Evolutionary conservation across 2,113 vertebrate genomes (phyloP).

Genomic region (Phalacrocorax carbo): DNA sequence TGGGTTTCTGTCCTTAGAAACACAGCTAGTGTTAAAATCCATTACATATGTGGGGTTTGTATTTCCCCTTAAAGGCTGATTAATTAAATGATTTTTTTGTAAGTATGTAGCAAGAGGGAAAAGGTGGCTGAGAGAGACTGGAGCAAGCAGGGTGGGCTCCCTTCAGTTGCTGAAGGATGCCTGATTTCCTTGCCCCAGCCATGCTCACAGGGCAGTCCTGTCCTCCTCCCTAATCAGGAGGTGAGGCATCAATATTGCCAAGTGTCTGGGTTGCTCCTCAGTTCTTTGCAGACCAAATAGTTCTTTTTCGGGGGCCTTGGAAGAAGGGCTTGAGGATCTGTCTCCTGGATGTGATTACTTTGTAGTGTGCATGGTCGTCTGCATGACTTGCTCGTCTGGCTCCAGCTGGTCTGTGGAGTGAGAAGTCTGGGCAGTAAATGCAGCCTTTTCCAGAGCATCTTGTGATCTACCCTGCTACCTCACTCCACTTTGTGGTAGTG

Average conservation of each 20-base stretch:
- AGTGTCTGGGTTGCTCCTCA: background rate
- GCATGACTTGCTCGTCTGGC: background rate
- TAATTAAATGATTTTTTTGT: slow-evolving; percentile 6
- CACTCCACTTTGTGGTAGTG: accelerated
- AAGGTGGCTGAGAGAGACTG: background rate
- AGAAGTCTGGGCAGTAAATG: background rate
- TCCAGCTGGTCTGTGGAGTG: background rate
- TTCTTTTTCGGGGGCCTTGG: background rate
- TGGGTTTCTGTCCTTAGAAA: background rate
- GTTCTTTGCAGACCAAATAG: too few species aligned
- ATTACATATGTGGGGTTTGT: background rate
- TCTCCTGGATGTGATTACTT: background rate
- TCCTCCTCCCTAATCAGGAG: background rate
- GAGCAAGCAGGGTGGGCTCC: background rate
- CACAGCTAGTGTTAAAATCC: background rate
- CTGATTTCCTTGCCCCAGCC: background rate
- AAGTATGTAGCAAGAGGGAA: background rate
- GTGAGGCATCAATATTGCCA: background rate
- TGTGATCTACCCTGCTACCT: background rate
- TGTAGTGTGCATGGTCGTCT: accelerated
- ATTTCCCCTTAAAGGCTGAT: background rate
- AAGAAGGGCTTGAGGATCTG: background rate
- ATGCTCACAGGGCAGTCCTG: background rate
- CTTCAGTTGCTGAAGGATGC: accelerated
- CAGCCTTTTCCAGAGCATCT: background rate